Percentiles rank a stretch among this genome's conserved stretches.
Conservation (phyloP, 2,888 invertebrate genomes). For the Dione juno region DNA sequence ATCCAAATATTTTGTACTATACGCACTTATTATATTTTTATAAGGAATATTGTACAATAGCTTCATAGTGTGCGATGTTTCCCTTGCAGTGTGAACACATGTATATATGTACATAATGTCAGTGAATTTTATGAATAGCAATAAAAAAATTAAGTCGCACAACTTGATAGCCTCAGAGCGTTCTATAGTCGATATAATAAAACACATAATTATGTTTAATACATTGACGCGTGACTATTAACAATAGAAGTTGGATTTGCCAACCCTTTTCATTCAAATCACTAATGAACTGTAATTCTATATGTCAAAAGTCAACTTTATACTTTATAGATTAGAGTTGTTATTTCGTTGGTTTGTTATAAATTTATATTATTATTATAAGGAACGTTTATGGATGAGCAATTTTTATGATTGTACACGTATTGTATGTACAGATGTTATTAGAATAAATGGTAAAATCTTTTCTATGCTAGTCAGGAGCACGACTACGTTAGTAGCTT, state of each 20-base stretch:
- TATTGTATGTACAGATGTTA: slow-evolving; percentile 61
- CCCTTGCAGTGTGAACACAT: slow-evolving; percentile 2
- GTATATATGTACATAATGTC: background rate
- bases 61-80: background rate
- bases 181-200: slow-evolving; percentile 76
- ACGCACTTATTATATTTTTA: too few relatives aligned
- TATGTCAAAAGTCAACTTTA: slow-evolving; percentile 52
- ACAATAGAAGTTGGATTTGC: slow-evolving; percentile 81
- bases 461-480: slow-evolving; percentile 51
- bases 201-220: slow-evolving; percentile 72
- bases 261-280: slow-evolving; percentile 78
- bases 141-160: slow-evolving; percentile 27
- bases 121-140: slow-evolving; percentile 15
- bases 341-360: slow-evolving; percentile 42
- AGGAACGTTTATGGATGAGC: slow-evolving; percentile 76
- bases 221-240: slow-evolving; percentile 78
- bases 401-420: slow-evolving; percentile 76
- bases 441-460: slow-evolving; percentile 54
- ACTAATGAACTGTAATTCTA: slow-evolving; percentile 68
- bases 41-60: too few relatives aligned
- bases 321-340: slow-evolving; percentile 45
- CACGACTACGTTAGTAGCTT: slow-evolving; percentile 46
- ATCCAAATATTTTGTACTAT: too few relatives aligned
- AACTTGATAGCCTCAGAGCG: slow-evolving; percentile 40
- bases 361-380: slow-evolving; percentile 74